Evolutionary conservation across 2,888 invertebrate species (phyloP).

Genomic region (Macrophya alboannulata): DNA sequence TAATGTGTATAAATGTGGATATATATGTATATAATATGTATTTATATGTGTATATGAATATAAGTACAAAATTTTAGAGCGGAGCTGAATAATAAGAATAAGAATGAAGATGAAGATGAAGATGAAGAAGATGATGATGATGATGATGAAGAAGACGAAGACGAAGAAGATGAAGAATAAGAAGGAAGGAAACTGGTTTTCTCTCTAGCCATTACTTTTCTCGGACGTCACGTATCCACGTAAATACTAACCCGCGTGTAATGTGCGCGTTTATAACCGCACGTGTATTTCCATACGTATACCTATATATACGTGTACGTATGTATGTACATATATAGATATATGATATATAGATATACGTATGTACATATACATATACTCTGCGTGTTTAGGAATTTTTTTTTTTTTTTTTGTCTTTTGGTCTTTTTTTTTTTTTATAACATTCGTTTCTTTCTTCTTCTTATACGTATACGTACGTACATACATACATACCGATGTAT

Average conservation of each 20-base stretch:
- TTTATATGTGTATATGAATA: neutral
- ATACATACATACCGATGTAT: neutral
- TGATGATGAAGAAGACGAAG: too few relatives aligned
- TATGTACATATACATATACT: neutral
- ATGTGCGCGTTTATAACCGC: slow-evolving; percentile 67
- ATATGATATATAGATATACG: neutral
- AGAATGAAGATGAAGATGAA: too few relatives aligned
- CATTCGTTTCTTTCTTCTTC: neutral
- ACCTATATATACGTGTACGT: neutral
- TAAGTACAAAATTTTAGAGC: slow-evolving; percentile 3
- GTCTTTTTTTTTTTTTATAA: neutral
- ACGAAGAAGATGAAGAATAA: too few relatives aligned
- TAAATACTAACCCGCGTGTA: slow-evolving; percentile 65
- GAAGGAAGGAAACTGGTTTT: slow-evolving; percentile 68
- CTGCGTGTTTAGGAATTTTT: neutral
- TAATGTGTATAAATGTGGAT: too few relatives aligned
- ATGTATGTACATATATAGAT: neutral
- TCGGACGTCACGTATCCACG: slow-evolving; percentile 68
- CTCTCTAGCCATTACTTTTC: slow-evolving; percentile 70
- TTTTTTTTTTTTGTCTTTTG: neutral
- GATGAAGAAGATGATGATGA: too few relatives aligned
- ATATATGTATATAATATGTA: too few relatives aligned
- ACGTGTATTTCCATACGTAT: neutral
- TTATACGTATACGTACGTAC: neutral
- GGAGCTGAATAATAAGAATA: neutral